phyloP scores from a whole-genome alignment of 2,113 vertebrate species.

The Caloenas nicobarica region DNA sequence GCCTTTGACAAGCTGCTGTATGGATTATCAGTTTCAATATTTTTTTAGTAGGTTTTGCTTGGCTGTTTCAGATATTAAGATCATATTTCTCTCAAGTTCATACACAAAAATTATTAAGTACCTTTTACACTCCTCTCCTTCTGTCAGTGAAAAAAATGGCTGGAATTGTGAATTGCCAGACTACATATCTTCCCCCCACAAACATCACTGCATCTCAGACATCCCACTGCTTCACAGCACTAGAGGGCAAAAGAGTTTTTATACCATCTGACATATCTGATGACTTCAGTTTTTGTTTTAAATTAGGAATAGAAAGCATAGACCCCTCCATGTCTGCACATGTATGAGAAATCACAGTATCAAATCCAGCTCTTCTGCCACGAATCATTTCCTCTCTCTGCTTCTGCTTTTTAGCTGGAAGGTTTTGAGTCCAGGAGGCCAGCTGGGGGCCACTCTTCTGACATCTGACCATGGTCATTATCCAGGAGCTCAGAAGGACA shows the following conservation, averaged over 20 bases:
- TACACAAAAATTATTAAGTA: not conserved
- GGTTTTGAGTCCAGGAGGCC: not conserved
- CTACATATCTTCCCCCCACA: not conserved
- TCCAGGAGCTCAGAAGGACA: not conserved
- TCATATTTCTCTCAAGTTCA: slow-evolving; percentile 2
- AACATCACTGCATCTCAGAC: not conserved
- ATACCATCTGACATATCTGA: not conserved
- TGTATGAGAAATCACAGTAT: not conserved
- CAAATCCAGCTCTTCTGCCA: not conserved
- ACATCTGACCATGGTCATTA: not conserved
- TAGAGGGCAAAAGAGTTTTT: slow-evolving; percentile 27
- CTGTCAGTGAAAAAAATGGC: not conserved
- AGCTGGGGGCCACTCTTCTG: not conserved
- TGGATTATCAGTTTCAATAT: not conserved
- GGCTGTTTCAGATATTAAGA: not conserved
- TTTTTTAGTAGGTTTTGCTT: not conserved
- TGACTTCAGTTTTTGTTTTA: not conserved
- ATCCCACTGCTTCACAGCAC: not conserved
- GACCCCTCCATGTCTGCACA: not conserved
- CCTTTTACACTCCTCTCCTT: not conserved
- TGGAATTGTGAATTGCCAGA: not conserved
- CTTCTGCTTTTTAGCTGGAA: not conserved
- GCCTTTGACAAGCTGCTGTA: not conserved
- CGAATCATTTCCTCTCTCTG: not conserved
- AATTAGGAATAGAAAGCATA: not conserved